A percentile compares a stretch with the other conserved stretches of the same genome.
Evolutionary conservation across 2,113 vertebrate species (phyloP).

Genomic region (Rhinolophus sinicus): DNA sequence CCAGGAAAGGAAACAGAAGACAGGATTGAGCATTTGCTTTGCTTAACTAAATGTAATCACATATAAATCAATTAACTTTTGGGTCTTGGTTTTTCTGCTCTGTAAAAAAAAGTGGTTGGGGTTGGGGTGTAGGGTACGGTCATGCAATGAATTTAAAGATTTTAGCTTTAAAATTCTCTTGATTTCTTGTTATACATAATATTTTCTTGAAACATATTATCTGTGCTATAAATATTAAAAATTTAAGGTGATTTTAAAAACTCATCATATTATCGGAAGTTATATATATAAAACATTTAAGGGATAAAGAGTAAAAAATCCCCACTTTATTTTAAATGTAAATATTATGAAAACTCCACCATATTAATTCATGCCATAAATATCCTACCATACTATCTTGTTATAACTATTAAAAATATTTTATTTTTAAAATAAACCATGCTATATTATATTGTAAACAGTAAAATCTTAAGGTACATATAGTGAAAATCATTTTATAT

Average conservation of each 20-base stretch:
- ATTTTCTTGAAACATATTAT: neutral
- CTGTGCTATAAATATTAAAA: neutral
- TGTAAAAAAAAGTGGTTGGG: neutral
- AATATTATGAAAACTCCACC: neutral
- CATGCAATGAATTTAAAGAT: neutral
- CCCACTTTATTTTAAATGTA: neutral
- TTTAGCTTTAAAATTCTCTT: slow-evolving; percentile 14
- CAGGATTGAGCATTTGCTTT: neutral
- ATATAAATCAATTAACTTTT: neutral
- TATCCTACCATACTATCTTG: neutral
- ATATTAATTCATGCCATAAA: neutral
- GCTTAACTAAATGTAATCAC: neutral
- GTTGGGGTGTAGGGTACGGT: fast-evolving
- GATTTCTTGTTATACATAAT: neutral
- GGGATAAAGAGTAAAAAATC: neutral
- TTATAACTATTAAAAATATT: neutral
- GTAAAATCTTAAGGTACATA: neutral
- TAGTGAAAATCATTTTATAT: neutral
- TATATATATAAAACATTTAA: neutral
- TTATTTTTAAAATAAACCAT: neutral
- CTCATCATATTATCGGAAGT: neutral
- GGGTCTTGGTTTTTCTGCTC: neutral
- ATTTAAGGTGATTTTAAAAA: neutral
- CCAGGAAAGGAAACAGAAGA: neutral
- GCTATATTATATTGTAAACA: neutral